These are phyloP conservation scores for Spodoptera littoralis DNA, from an alignment of 2,888 invertebrate species.

Conservation along the genomic window DNA sequence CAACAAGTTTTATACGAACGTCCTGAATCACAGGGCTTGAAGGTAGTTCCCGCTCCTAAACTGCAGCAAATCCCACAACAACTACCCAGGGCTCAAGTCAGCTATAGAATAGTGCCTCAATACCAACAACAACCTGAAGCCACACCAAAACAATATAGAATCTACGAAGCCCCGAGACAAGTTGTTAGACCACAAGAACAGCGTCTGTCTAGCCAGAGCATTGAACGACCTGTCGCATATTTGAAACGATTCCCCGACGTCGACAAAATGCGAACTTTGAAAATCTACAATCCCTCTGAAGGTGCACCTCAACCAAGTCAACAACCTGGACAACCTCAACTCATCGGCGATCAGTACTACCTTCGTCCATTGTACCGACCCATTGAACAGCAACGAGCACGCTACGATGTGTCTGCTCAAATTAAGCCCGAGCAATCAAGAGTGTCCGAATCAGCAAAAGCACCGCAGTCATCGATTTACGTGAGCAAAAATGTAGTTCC, in stretches of 20 bases:
- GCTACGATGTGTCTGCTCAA: conserved; percentile 71
- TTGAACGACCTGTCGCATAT: conserved; percentile 81
- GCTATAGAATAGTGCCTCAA: conserved; percentile 77
- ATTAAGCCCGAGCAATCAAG: conserved; percentile 70
- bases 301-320: conserved; percentile 68
- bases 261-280: conserved; percentile 78
- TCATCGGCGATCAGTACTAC: conserved; percentile 78
- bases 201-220: conserved; percentile 69
- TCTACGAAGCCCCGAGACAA: conserved; percentile 77
- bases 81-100: conserved; percentile 65
- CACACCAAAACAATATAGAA: conserved; percentile 79
- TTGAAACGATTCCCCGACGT: conserved; percentile 80
- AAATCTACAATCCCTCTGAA: conserved; percentile 78
- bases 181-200: conserved; percentile 74
- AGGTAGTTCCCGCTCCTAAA: conserved; percentile 84
- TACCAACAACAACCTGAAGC: conserved; percentile 81
- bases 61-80: conserved; percentile 64
- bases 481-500: conserved; percentile 81
- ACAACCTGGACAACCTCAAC: conserved; percentile 66
- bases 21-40: conserved; percentile 82
- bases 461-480: conserved; percentile 82
- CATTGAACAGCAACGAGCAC: conserved; percentile 73
- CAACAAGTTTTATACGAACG: conserved; percentile 72
- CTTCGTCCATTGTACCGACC: conserved; percentile 77
- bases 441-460: conserved; percentile 70